phyloP scores from a whole-genome alignment of 2,888 invertebrate genomes.

The Agyllia agylla region DNA sequence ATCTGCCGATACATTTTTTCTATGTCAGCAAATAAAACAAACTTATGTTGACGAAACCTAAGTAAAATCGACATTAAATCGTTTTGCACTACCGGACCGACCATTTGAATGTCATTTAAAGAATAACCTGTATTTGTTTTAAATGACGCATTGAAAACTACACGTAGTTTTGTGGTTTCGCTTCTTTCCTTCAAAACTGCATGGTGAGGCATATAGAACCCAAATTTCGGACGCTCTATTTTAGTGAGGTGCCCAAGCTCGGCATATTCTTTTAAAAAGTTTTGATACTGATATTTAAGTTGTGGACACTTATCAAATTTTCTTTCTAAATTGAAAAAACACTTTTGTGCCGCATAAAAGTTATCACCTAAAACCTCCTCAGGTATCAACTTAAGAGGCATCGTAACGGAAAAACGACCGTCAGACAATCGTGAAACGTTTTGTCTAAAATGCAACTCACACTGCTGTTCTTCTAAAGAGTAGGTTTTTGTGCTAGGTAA shows the following conservation, averaged over 20 bases:
- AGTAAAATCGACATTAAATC: conserved; percentile 17
- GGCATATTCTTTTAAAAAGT: neutral
- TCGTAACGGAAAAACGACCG: neutral
- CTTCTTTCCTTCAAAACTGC: neutral
- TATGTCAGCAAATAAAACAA: neutral
- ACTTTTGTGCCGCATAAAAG: neutral
- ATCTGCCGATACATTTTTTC: neutral
- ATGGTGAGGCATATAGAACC: conserved; percentile 14
- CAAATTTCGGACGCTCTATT: conserved; percentile 5
- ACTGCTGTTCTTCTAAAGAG: neutral
- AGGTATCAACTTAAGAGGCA: neutral
- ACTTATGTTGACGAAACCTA: neutral
- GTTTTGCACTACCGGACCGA: neutral
- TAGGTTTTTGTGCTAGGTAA: neutral
- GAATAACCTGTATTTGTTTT: conserved; percentile 8
- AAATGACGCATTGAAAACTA: conserved; percentile 8
- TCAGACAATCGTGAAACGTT: neutral
- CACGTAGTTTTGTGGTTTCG: neutral
- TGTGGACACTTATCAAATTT: neutral
- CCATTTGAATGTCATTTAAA: neutral
- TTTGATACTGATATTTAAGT: neutral
- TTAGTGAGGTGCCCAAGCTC: neutral
- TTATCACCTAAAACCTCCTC: neutral
- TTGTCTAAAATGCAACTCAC: neutral
- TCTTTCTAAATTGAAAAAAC: neutral